A percentile compares a stretch with the other conserved stretches of the same genome.
Evolutionary conservation across 2,888 invertebrate species (phyloP).

Genomic region (Miltochrista miniata): DNA sequence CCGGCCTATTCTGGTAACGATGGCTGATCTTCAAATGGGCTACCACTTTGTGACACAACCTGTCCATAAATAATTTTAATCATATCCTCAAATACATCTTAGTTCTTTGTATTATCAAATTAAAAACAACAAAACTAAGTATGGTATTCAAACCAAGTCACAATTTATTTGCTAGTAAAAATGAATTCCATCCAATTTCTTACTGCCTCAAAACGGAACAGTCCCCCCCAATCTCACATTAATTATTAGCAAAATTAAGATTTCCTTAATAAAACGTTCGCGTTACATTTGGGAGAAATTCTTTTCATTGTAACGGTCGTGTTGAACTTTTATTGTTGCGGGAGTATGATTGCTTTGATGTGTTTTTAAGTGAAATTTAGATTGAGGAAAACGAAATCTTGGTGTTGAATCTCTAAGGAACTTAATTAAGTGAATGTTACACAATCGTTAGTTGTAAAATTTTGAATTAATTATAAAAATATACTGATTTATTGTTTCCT

Average conservation of each 20-base stretch:
- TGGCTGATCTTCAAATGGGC: too few relatives aligned
- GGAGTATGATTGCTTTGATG: constrained; percentile 9
- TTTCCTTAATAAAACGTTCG: constrained; percentile 29
- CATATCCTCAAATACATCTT: too few relatives aligned
- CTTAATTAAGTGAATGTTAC: too few relatives aligned
- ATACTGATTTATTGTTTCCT: too few relatives aligned
- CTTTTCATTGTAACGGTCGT: constrained; percentile 16
- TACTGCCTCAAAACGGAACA: constrained; percentile 18
- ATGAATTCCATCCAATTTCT: constrained; percentile 18
- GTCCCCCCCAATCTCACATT: constrained; percentile 36
- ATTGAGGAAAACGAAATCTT: neutral
- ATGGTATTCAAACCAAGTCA: constrained; percentile 24
- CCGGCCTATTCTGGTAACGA: too few relatives aligned
- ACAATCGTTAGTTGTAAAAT: too few relatives aligned
- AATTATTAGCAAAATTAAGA: constrained; percentile 46
- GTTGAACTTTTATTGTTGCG: constrained; percentile 13
- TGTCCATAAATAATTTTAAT: too few relatives aligned
- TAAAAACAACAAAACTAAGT: constrained; percentile 17
- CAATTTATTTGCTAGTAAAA: constrained; percentile 24
- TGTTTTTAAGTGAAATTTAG: constrained; percentile 11
- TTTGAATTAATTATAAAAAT: too few relatives aligned
- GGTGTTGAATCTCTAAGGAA: too few relatives aligned
- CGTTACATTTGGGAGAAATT: constrained; percentile 24
- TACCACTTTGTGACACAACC: too few relatives aligned
- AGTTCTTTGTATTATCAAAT: too few relatives aligned